phyloP scores from a whole-genome alignment of 2,113 vertebrate genomes.

The Protobothrops flavoviridis region DNA sequence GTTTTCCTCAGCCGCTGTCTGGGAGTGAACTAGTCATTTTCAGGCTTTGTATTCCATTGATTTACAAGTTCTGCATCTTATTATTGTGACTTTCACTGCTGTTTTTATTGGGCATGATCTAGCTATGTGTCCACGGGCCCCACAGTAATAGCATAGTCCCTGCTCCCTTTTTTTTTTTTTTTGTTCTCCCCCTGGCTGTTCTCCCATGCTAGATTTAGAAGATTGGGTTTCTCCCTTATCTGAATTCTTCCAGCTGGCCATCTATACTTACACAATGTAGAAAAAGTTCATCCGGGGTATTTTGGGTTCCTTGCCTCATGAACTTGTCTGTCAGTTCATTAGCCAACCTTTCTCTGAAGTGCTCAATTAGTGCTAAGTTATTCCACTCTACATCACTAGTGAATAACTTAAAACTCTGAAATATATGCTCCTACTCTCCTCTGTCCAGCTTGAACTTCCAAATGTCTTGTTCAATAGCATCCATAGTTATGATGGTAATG shows the following conservation, averaged over 20 bases:
- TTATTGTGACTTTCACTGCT: not conserved
- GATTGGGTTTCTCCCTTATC: not conserved
- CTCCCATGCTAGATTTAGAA: too few species aligned
- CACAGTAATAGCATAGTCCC: not conserved
- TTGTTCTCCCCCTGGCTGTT: not conserved
- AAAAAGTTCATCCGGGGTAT: not conserved
- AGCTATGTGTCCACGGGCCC: not conserved
- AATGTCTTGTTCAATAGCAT: not conserved
- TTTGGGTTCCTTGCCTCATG: not conserved
- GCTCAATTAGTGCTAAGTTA: not conserved
- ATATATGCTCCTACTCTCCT: not conserved
- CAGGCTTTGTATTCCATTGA: not conserved
- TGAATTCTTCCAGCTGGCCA: not conserved
- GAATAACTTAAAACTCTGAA: not conserved
- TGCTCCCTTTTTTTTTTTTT: not conserved
- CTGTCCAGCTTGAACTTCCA: not conserved
- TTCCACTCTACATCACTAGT: not conserved
- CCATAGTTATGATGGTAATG: not conserved
- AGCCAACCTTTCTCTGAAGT: not conserved
- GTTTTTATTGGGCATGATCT: not conserved
- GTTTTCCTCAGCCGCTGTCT: not conserved
- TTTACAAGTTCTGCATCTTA: not conserved
- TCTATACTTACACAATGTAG: not conserved
- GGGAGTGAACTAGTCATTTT: not conserved
- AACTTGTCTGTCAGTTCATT: not conserved